Evolutionary conservation across 2,113 vertebrate genomes (phyloP).

Genomic region (Podarcis cretensis): DNA sequence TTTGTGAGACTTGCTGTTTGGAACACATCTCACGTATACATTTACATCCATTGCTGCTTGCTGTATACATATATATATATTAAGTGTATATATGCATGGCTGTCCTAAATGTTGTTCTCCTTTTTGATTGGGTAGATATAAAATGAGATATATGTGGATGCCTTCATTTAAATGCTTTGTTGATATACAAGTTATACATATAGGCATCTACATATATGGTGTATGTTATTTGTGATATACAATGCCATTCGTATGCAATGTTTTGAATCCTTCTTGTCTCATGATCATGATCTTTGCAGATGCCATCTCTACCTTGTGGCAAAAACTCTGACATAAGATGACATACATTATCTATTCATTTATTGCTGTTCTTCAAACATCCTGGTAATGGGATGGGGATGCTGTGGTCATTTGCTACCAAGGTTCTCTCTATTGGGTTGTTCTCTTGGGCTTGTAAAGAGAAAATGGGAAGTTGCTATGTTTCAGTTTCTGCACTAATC

Average conservation of each 20-base stretch:
- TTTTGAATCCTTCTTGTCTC: neutral
- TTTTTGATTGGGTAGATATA: neutral
- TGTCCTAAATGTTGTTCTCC: neutral
- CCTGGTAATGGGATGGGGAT: neutral
- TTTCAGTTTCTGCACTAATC: neutral
- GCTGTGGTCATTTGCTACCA: neutral
- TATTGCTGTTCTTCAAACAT: neutral
- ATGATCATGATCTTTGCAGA: neutral
- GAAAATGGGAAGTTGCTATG: neutral
- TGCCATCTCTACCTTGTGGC: neutral
- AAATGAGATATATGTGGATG: neutral
- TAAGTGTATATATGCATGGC: constrained; percentile 14
- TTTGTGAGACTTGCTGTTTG: constrained; percentile 31
- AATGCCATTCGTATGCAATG: neutral
- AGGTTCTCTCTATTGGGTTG: neutral
- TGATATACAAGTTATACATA: neutral
- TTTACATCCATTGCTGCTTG: neutral
- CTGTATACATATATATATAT: accelerated
- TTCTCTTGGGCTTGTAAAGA: neutral
- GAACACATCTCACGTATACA: neutral
- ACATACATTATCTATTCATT: neutral
- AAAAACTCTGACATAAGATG: neutral
- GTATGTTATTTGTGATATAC: neutral
- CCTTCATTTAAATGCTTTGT: neutral
- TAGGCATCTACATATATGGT: neutral